Base-by-base conservation (phyloP, 2,113 vertebrate species). In the Tetraodon nigroviridis region DNA sequence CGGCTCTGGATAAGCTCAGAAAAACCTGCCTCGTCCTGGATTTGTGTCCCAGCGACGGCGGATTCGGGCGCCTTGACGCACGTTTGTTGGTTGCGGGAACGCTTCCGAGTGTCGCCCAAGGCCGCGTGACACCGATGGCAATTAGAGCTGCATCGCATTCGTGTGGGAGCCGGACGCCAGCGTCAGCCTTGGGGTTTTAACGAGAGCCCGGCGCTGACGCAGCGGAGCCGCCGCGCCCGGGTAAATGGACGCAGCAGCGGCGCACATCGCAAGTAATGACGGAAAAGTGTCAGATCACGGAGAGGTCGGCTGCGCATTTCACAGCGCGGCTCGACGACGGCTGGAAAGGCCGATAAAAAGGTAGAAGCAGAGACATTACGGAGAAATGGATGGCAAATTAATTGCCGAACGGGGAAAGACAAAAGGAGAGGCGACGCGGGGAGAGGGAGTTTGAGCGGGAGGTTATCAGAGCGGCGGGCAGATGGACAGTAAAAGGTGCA, bases 401-500 rank as follows among this genome's bases (percentile, higher is more conserved):
- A 84, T 83, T 70, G 76, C 68, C 18, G 55, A 53, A 55, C 8
- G 61, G 69, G 55, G 19, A 41, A 44, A 77, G 67, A 78, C 66
- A 80, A 74, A 75, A 73, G 61, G 51, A 42, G 68, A 66, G 58
- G 45, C 19, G 40, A 49, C 13, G 20, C 14, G 6, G 19, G 19
- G 19, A 7, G 17, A 24, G 58, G 37, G 58, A 51, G 32, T 66
- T 51, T 19, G 66, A 79, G 48, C n/a, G 20, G 15, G 68, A 64
- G 72, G 73, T 67, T 49, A 70, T 63, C 22, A 17, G 62, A 78
- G 70, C 75, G 78, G 77, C 46, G 67, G 61, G 75, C 67, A 67
- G 84, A 80, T 68, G 82, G 75, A 81, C 76, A 50, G 71, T 64
- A 62, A 66, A 71, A 75, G 79, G 67, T 67, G 69, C 75, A 71